Conservation (phyloP, 1,140 invertebrate genomes). For the Leptopilina boulardi region DNA sequence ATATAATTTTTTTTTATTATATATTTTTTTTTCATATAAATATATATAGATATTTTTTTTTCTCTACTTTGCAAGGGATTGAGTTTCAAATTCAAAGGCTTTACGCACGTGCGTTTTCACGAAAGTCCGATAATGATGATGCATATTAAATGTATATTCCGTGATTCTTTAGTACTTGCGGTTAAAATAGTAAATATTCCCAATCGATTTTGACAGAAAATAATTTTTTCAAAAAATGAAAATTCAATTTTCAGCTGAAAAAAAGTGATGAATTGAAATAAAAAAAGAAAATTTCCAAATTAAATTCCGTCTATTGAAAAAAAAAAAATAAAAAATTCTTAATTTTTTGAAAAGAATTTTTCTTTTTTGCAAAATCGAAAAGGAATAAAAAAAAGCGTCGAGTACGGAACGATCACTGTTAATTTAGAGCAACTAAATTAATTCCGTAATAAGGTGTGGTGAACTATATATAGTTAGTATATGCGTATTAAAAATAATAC, state of each 20-base stretch:
- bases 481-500: constrained; percentile 52
- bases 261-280: too few relatives aligned
- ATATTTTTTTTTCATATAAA: constrained; percentile 39
- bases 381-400: background rate
- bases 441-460: constrained; percentile 37
- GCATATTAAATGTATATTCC: background rate
- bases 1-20: constrained; percentile 24
- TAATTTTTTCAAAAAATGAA: background rate
- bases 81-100: constrained; percentile 34
- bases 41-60: too few relatives aligned
- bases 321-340: background rate
- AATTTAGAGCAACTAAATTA: constrained; percentile 3
- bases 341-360: background rate
- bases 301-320: background rate
- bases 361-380: background rate
- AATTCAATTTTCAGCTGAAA: too few relatives aligned
- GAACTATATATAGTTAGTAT: constrained; percentile 55
- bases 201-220: background rate
- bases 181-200: background rate
- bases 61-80: too few relatives aligned
- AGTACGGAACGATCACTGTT: constrained; percentile 23
- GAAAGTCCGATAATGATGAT: constrained; percentile 52
- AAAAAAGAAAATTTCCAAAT: background rate
- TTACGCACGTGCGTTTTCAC: constrained; percentile 46
- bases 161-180: constrained; percentile 42